These are phyloP conservation scores for Tenebrosternarchus preto DNA, from an alignment of 2,113 vertebrate species.

Conservation along the genomic window DNA sequence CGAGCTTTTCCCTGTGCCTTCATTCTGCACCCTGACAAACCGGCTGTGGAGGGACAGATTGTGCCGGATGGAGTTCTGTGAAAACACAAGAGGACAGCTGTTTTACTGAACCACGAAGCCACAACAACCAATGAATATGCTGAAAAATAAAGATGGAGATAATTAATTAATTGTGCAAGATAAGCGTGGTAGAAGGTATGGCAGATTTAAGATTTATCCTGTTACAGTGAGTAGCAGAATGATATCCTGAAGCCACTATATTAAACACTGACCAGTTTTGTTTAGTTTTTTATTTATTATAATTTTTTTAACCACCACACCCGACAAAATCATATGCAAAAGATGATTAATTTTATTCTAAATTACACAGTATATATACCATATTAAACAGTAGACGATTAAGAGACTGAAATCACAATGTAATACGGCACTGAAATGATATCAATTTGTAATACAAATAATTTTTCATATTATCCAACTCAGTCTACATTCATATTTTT, in stretches of 20 bases:
- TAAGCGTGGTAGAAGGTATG: no score
- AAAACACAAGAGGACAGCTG: constrained; percentile 45
- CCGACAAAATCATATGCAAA: background rate
- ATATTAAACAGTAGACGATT: background rate
- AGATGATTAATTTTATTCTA: background rate
- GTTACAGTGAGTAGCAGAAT: no score
- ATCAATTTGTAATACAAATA: no score
- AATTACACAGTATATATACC: background rate
- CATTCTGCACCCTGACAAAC: constrained; percentile 96
- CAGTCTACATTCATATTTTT: no score
- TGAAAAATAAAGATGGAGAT: background rate
- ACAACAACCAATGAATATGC: background rate
- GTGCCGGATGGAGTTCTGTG: constrained; percentile 97
- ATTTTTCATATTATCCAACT: no score
- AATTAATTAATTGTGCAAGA: no score
- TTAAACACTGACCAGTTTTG: background rate
- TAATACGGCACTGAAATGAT: background rate
- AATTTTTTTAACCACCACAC: background rate
- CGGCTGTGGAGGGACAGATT: constrained; percentile 97
- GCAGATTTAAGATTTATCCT: background rate
- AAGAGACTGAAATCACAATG: background rate
- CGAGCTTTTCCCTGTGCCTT: constrained; percentile 96
- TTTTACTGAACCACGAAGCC: background rate
- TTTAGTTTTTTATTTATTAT: background rate
- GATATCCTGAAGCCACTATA: background rate